Evolutionary conservation across 1,140 invertebrate genomes (phyloP).

Genomic region (Centruroides sculpturatus): DNA sequence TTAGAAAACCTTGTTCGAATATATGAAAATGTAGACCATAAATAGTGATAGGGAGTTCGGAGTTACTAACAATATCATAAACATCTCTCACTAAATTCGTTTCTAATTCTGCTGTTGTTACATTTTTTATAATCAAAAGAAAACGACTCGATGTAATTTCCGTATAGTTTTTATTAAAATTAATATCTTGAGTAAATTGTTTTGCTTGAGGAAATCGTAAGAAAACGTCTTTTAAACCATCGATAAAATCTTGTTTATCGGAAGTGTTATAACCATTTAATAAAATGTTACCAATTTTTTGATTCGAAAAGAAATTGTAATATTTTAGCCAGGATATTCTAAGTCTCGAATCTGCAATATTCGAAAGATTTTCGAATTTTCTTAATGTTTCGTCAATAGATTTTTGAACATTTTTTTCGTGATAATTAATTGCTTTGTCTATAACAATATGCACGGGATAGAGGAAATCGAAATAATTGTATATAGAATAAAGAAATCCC

Average conservation of each 20-base stretch:
- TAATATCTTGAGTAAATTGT: conserved; percentile 64
- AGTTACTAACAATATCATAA: conserved; percentile 55
- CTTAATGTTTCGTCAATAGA: conserved; percentile 62
- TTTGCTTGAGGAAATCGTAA: conserved; percentile 26
- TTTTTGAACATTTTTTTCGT: conserved; percentile 54
- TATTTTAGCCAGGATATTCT: conserved; percentile 80
- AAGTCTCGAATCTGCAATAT: conserved; percentile 53
- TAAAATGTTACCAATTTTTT: too few relatives aligned
- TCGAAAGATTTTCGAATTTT: conserved; percentile 61
- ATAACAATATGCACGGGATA: conserved; percentile 77
- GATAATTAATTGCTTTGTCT: conserved; percentile 67
- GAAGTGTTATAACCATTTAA: conserved; percentile 41
- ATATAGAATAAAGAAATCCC: conserved; percentile 71
- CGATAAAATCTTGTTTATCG: conserved; percentile 55
- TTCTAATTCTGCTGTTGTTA: conserved; percentile 73
- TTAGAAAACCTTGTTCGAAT: conserved; percentile 64
- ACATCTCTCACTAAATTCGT: conserved; percentile 75
- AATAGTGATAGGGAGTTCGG: conserved; percentile 49
- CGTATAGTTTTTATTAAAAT: conserved; percentile 57
- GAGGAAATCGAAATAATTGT: conserved; percentile 75
- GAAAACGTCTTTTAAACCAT: conserved; percentile 49
- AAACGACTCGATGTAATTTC: conserved; percentile 68
- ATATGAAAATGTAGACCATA: conserved; percentile 47
- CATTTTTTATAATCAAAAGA: conserved; percentile 73
- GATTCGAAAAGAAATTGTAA: too few relatives aligned